Conservation (phyloP, 2,888 invertebrate species). For the Volucella zonaria region DNA sequence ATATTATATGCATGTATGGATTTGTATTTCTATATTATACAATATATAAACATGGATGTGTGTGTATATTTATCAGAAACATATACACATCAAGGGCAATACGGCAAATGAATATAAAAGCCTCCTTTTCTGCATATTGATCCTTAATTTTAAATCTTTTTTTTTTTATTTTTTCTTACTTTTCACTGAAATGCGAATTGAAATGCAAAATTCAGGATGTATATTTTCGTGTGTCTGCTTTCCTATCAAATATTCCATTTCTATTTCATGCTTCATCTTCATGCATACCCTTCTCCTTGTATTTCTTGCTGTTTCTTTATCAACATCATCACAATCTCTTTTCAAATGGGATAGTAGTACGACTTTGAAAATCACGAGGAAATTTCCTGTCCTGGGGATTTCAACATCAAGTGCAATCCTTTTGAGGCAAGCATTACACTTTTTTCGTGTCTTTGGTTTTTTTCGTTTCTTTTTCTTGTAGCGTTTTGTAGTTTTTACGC, state of each 20-base stretch:
- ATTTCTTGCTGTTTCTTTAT: conserved; percentile 49
- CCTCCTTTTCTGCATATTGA: conserved; percentile 37
- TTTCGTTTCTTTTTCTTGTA: conserved; percentile 11
- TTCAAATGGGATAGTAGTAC: conserved; percentile 87
- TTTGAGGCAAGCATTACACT: conserved; percentile 83
- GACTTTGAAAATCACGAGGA: conserved; percentile 93
- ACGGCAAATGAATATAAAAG: conserved; percentile 38
- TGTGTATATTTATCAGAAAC: not conserved
- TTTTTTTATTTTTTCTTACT: conserved; percentile 24
- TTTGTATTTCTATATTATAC: not conserved
- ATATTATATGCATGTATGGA: no score
- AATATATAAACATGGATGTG: not conserved
- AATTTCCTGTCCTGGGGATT: conserved; percentile 87
- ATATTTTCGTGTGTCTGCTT: conserved; percentile 49
- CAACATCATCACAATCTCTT: conserved; percentile 54
- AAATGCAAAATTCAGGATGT: conserved; percentile 57
- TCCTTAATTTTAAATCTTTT: conserved; percentile 47
- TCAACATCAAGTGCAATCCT: conserved; percentile 85
- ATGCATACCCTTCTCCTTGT: conserved; percentile 30
- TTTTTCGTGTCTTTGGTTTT: conserved; percentile 71
- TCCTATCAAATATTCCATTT: conserved; percentile 61
- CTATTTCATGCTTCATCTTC: conserved; percentile 58
- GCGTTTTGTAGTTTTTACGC: conserved; percentile 34
- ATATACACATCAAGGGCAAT: conserved; percentile 5
- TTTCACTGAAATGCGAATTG: conserved; percentile 39